Conservation (phyloP, 2,797 vertebrate species). For the Chaetophractus vellerosus region DNA sequence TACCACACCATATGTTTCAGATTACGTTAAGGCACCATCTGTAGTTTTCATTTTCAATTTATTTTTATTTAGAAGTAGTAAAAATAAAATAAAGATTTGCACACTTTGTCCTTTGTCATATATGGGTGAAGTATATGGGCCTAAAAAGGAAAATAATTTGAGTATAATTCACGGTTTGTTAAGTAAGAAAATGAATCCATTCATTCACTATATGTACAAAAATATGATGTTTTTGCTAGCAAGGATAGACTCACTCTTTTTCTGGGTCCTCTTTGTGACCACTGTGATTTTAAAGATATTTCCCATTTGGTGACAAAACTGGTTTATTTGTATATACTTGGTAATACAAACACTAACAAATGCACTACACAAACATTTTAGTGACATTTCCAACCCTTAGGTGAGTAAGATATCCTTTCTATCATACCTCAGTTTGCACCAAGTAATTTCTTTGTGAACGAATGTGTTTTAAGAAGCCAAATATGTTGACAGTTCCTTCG, state of each 20-base stretch:
- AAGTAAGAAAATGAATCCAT: not conserved
- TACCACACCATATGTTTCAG: not conserved
- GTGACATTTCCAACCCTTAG: not conserved
- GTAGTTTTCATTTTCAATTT: conserved; percentile 23
- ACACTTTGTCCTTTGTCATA: not conserved
- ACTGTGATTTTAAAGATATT: conserved; percentile 18
- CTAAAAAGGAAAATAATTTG: not conserved
- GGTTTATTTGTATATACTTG: not conserved
- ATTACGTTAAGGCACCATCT: not conserved
- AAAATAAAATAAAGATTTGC: not conserved
- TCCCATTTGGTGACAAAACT: not conserved
- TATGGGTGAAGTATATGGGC: not conserved
- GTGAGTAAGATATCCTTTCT: not conserved
- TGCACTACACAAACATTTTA: not conserved
- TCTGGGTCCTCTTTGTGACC: not conserved
- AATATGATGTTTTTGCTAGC: not conserved
- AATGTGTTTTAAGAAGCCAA: conserved; percentile 98
- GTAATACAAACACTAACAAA: not conserved
- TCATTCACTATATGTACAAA: not conserved
- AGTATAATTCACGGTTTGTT: not conserved
- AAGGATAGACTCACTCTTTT: not conserved
- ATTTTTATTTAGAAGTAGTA: conserved; percentile 57
- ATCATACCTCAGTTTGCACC: conserved; percentile 98
- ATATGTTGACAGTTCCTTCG: conserved; percentile 94
- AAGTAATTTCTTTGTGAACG: conserved; percentile 97